Base-by-base conservation (phyloP, 2,888 invertebrate genomes). In the Drosophila niveifrons region DNA sequence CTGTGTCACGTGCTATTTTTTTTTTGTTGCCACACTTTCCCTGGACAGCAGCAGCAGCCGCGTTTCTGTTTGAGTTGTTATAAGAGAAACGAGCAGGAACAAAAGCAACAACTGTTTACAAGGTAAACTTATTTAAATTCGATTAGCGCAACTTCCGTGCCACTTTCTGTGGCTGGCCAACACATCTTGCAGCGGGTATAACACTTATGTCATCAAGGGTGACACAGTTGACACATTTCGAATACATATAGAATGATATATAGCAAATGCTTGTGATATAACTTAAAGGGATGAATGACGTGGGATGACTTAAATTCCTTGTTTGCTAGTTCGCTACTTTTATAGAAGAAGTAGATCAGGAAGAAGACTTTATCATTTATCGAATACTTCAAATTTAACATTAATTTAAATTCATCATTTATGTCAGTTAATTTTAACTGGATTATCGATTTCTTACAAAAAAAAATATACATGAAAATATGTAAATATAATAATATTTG, bases 51-150 rank as follows among this genome's bases (percentile, higher is more conserved):
- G 57, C 59, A 57, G 52, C 41, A 43, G 57, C 75, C 43, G 47
- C 59, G 58, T 67, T 75, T 68, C 57, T 80, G 78, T 84, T 84
- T 76, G 73, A 72, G 58, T 78, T 84, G 62, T 48, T 31, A 51
- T n/a, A 28, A 64, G 63, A 50, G 50, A 65, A 55, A 50, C 15
- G 44, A 52, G 39, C 62, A 46, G 65, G 48, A 65, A 66, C 59
- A 67, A 71, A 75, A 77, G 52, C 72, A 70, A 72, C 74, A 86
- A 84, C 66, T 81, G 81, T 83, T 80, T 77, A 75, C 80, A 80
- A 80, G 84, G 89, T 77, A 84, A 86, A 88, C 87, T 82, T 88
- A 87, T 87, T 84, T 81, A 87, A 87, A 87, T 84, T 87, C 86
- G 86, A 88, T 87, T 87, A 86, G 87, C 80, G 82, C 73, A 80